Base-by-base conservation (phyloP, 2,888 invertebrate species). In the Mythimna lalbum region DNA sequence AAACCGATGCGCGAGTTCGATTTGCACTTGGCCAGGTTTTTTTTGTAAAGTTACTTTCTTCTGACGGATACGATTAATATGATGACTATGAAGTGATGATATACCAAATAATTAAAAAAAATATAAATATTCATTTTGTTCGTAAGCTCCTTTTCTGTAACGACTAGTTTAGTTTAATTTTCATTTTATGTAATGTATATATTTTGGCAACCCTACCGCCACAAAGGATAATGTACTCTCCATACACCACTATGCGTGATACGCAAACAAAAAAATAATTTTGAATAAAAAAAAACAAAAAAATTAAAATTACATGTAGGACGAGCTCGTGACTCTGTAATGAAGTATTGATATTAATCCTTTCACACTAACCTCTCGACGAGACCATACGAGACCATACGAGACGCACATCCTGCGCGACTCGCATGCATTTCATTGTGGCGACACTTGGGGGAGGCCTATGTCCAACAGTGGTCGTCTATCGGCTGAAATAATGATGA, bases 331-430 rank as follows among this genome's bases (percentile, higher is more conserved):
- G 36, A 67, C n/a, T 64, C 53, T 33, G 23, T 68, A 68, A 68
- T 69, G 17, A 69, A 68, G 53, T 68, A 55, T 43, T 67, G 12
- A 33, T 21, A 50, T 68, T 27, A 66, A 27, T 27, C 4, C n/a
- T 55, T 55, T 21, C 7, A 55, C 14, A 47, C 43, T 17, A 23
- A 27, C 27, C n/a, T n/a, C n/a, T n/a, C n/a, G n/a, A n/a, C n/a
- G n/a, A n/a, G n/a, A n/a, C n/a, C n/a, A n/a, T n/a, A n/a, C n/a
- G n/a, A n/a, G n/a, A n/a, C n/a, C n/a, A n/a, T n/a, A n/a, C n/a
- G n/a, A n/a, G n/a, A n/a, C n/a, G n/a, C n/a, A n/a, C n/a, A n/a
- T n/a, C n/a, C n/a, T n/a, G n/a, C n/a, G n/a, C n/a, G n/a, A n/a
- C n/a, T n/a, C n/a, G n/a, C n/a, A n/a, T n/a, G n/a, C n/a, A n/a